These are phyloP conservation scores for Alviniconcha marisindica DNA, from an alignment of 1,140 invertebrate species.

Conservation along the genomic window DNA sequence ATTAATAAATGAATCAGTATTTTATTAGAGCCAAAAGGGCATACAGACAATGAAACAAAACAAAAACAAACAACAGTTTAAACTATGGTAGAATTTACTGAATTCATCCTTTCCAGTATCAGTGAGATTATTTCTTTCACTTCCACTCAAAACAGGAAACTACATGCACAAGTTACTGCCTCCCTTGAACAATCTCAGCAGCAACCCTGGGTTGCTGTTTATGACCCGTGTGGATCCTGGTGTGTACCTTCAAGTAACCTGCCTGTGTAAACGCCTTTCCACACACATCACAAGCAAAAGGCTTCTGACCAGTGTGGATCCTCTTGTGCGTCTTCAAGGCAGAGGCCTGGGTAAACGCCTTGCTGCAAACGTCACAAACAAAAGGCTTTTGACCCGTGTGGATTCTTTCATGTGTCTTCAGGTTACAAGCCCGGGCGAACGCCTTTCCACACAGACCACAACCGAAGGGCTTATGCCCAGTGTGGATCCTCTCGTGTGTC, in stretches of 20 bases:
- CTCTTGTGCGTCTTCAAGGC: background rate
- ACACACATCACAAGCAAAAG: slow-evolving; percentile 34
- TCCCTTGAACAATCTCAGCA: too few relatives aligned
- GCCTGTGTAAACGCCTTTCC: slow-evolving; percentile 41
- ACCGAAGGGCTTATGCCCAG: slow-evolving; percentile 86
- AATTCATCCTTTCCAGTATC: too few relatives aligned
- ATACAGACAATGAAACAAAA: too few relatives aligned
- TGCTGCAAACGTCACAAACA: slow-evolving; percentile 45
- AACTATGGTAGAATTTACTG: too few relatives aligned
- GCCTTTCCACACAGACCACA: slow-evolving; percentile 77
- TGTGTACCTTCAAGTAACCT: slow-evolving; percentile 33
- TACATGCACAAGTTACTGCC: too few relatives aligned
- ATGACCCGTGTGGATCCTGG: background rate
- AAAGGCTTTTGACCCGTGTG: slow-evolving; percentile 79
- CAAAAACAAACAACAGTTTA: too few relatives aligned
- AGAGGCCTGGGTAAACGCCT: background rate
- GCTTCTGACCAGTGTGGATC: background rate
- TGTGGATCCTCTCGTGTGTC: slow-evolving; percentile 88
- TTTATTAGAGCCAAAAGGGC: too few relatives aligned
- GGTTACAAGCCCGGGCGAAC: slow-evolving; percentile 44
- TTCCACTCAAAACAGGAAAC: too few relatives aligned
- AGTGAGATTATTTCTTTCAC: too few relatives aligned
- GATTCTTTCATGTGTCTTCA: slow-evolving; percentile 93
- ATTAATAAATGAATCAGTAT: too few relatives aligned
- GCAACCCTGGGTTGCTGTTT: too few relatives aligned